These are phyloP conservation scores for Bombus superbus DNA, from an alignment of 1,140 invertebrate genomes.

Conservation along the genomic window DNA sequence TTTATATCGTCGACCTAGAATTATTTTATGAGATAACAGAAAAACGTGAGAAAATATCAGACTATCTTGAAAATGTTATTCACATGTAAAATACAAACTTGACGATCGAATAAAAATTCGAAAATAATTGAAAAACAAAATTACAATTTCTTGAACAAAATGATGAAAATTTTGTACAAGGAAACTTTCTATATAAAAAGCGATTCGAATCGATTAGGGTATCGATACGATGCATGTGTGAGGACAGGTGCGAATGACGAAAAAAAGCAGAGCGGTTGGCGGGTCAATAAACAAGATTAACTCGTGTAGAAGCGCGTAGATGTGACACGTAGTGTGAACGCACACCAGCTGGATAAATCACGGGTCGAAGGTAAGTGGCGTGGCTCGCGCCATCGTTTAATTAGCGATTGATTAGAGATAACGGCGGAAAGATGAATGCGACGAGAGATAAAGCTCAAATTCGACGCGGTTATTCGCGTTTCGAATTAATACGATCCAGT, in stretches of 20 bases:
- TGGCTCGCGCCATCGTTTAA: constrained; percentile 36
- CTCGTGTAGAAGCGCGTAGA: constrained; percentile 1
- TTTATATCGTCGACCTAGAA: not conserved
- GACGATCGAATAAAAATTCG: no score
- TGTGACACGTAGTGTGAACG: constrained; percentile 16
- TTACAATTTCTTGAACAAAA: no score
- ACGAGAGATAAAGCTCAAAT: not conserved
- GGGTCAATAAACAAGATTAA: constrained; percentile 49
- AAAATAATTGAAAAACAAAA: no score
- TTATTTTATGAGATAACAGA: not conserved
- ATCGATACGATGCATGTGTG: not conserved
- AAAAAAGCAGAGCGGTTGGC: not conserved
- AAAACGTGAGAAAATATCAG: no score
- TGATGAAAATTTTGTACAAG: no score
- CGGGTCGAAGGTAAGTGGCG: constrained; percentile 21
- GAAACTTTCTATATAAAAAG: not conserved
- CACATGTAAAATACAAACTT: no score
- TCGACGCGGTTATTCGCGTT: not conserved
- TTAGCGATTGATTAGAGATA: constrained; percentile 50
- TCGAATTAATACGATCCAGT: not conserved
- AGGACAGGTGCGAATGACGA: constrained; percentile 14
- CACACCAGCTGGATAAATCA: constrained; percentile 28
- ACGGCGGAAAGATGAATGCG: constrained; percentile 11
- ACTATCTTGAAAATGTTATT: no score
- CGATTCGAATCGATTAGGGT: not conserved